Evolutionary conservation across 2,888 invertebrate species (phyloP).

Genomic region (Metopia argyrocephala): DNA sequence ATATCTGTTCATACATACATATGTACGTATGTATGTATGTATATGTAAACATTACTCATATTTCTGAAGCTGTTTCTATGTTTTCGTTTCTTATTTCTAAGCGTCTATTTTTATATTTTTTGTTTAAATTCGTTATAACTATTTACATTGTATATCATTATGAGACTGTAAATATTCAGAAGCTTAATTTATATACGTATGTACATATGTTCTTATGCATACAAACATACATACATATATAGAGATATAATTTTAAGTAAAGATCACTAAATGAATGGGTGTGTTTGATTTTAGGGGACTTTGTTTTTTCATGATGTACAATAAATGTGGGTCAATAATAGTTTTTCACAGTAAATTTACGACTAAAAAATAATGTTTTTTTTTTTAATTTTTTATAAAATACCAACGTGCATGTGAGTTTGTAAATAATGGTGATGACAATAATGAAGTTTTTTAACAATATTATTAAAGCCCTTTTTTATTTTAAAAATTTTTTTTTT

Average conservation of each 20-base stretch:
- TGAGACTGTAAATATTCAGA: not conserved
- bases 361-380: slow-evolving; percentile 7
- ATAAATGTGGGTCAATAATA: slow-evolving; percentile 62
- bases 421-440: slow-evolving; percentile 6
- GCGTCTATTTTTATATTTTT: not conserved
- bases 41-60: not conserved
- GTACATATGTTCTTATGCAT: slow-evolving; percentile 11
- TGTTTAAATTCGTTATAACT: not conserved
- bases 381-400: slow-evolving; percentile 31
- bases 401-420: slow-evolving; percentile 2
- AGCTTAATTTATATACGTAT: too few relatives aligned
- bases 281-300: slow-evolving; percentile 7
- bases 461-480: slow-evolving; percentile 33
- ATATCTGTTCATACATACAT: slow-evolving; percentile 2
- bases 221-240: not conserved
- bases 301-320: slow-evolving; percentile 42
- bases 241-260: slow-evolving; percentile 17
- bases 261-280: slow-evolving; percentile 17
- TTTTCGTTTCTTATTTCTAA: not conserved
- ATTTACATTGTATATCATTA: not conserved
- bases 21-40: slow-evolving; percentile 3
- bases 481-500: not conserved
- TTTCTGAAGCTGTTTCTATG: slow-evolving; percentile 19
- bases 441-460: slow-evolving; percentile 20
- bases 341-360: slow-evolving; percentile 59